phyloP scores from a whole-genome alignment of 2,797 vertebrate genomes.

The Scolopax bukidnonensis region DNA sequence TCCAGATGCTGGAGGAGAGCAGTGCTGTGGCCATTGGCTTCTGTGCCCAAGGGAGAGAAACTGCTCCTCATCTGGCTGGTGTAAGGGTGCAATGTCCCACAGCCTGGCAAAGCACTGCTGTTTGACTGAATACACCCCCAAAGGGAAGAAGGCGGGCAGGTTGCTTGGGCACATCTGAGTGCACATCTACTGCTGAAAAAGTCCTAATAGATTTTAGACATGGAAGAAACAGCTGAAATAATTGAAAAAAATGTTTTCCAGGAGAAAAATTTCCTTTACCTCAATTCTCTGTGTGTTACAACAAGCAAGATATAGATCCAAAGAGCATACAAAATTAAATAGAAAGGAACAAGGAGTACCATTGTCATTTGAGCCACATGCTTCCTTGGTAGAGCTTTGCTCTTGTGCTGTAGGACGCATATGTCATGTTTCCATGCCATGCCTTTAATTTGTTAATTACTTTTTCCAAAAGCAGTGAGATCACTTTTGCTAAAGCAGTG shows the following conservation, averaged over 20 bases:
- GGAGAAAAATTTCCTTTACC: neutral
- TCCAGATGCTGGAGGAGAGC: neutral
- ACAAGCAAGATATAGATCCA: neutral
- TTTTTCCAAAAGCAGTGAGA: neutral
- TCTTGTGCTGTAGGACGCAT: neutral
- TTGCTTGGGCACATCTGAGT: neutral
- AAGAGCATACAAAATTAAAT: neutral
- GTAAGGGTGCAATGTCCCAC: neutral
- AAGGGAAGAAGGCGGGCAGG: neutral
- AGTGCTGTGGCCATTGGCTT: neutral
- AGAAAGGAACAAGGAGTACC: neutral
- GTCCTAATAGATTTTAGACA: neutral
- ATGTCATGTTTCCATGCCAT: rapidly evolving
- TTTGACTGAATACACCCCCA: neutral
- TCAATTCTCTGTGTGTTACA: neutral
- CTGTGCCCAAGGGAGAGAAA: neutral
- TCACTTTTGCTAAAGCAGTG: neutral
- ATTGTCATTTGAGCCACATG: neutral
- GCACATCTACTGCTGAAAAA: neutral
- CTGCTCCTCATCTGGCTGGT: neutral
- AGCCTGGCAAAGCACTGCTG: neutral
- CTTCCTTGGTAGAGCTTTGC: neutral
- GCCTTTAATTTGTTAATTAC: no score
- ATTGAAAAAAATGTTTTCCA: neutral
- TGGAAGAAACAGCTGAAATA: neutral